Evolutionary conservation across 2,797 vertebrate species (phyloP), one percentile per base, ranked within the genome.

Genomic region (Pangasius sanitwongsei): DNA sequence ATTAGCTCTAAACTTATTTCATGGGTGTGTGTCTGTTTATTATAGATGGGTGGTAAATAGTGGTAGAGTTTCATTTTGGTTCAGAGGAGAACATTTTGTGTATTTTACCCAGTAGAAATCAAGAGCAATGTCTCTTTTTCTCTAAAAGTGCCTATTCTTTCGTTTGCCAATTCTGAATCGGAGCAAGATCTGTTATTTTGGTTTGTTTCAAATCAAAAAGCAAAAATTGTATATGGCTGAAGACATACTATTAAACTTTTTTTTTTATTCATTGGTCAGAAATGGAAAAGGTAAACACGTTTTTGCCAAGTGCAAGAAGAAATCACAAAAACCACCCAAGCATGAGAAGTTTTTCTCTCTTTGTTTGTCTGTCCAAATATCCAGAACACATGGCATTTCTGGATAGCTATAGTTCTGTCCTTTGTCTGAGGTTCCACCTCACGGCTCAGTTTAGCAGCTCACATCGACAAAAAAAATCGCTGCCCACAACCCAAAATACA

Each of bases 121-220:
- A 72, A 23, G 28, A 48, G 69, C 18, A 13, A 8, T 74, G n/a
- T 28, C 8, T 75, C n/a, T 57, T 37, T 57, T 34, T 57, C 84
- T 13, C 20, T 59, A 28, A 44, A 31, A 28, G 5, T 81, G 78
- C 15, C 12, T n/a, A 18, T 61, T 83, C 44, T 34, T 4, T 25
- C 13, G 4, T 48, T 84, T 1, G 34, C 11, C 34, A 25, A 78
- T 5, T 13, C 34, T 18, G 63, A 84, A 67, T 84, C 61, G n/a
- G 28, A 61, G 55, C 12, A 25, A 83, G 44, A 83, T 63, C 34
- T 8, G 57, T 77, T 77, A 1, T 90, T 92, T 90, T 89, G 88
- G 93, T 93, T 95, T 93, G 94, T 95, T 94, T 95, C 92, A 91
- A 93, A 84, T 48, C 61, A 50, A 83, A 78, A 61, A 16, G 20